These are phyloP conservation scores for Tetheella fluctuosa DNA, from an alignment of 2,888 invertebrate species.

Conservation along the genomic window DNA sequence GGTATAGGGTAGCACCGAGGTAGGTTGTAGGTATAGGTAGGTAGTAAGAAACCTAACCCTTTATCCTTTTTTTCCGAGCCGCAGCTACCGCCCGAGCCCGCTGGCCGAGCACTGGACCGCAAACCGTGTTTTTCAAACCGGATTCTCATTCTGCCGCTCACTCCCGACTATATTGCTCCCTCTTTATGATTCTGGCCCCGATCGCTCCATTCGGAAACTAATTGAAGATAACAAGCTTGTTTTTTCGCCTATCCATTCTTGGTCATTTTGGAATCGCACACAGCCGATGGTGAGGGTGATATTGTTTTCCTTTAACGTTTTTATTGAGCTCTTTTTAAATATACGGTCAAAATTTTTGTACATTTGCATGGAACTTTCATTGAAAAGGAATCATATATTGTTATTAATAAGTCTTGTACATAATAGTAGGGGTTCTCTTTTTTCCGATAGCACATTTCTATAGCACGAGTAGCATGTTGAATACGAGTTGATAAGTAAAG, in stretches of 20 bases:
- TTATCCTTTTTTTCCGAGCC: slow-evolving; percentile 48
- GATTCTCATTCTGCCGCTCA: slow-evolving; percentile 52
- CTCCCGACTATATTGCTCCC: slow-evolving; percentile 57
- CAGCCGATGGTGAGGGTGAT: slow-evolving; percentile 53
- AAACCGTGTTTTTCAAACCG: slow-evolving; percentile 61
- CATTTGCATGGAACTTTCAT: background rate
- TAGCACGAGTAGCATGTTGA: too few relatives aligned
- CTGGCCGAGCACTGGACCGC: slow-evolving; percentile 41
- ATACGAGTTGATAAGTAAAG: too few relatives aligned
- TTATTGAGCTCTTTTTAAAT: slow-evolving; percentile 45
- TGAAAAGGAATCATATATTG: background rate
- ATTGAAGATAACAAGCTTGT: slow-evolving; percentile 78
- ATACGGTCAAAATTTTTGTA: background rate
- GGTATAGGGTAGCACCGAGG: slow-evolving; percentile 42
- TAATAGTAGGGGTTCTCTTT: background rate
- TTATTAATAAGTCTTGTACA: background rate
- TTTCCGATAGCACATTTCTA: too few relatives aligned
- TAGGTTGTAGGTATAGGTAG: background rate
- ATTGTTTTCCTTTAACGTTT: slow-evolving; percentile 62
- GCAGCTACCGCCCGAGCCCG: slow-evolving; percentile 37
- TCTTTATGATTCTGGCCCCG: slow-evolving; percentile 67
- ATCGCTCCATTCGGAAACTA: slow-evolving; percentile 69
- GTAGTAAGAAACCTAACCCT: slow-evolving; percentile 54
- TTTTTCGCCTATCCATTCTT: slow-evolving; percentile 62
- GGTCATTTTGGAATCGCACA: slow-evolving; percentile 62